Base-by-base conservation (phyloP, 2,113 vertebrate genomes). In the Anarhynchus alexandrinus region DNA sequence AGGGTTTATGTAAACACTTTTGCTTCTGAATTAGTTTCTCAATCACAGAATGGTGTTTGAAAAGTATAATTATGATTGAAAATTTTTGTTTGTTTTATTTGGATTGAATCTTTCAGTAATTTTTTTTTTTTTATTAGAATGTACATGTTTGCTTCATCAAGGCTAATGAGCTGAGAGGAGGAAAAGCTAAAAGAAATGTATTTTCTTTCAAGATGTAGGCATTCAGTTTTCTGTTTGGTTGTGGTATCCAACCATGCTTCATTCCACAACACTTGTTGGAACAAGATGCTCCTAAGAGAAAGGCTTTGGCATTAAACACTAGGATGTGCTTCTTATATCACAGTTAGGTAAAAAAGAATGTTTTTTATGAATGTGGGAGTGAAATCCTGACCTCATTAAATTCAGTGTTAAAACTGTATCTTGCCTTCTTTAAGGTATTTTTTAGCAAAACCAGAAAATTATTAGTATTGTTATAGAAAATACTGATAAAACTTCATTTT, bases 311-410 rank as follows among this genome's bases (percentile, higher is more conserved):
- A 42, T 66, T 78, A 62, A 96, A 67, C 8, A 71, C 19, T 58
- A 65, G 2, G 6, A 36, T 36, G 9, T 55, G 32, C 10, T 74
- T 85, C 8, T 30, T 12, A 19, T 34, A 62, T 6, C 19, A 54
- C 6, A 81, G 26, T 11, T 10, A 66, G 18, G 13, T 18, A 29
- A 27, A 78, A 79, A 27, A 27, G 2, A 34, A 26, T 2, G 6
- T 3, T 5, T 27, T 36, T 12, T 29, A 42, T 0, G 4, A 81
- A 29, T 12, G 1, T 42, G 5, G 13, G 9, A 79, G 15, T 57
- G 27, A 85, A 88, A 77, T 70, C 21, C 12, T 58, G 34, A 61
- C 3, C 13, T 69, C 12, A 47, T 29, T 49, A n/a, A 79, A 66
- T 4, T 58, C n/a, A 54, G 9, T n/a, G 21, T 61, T 84, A 87